Conservation (phyloP, 2,113 vertebrate genomes). For the Psophia crepitans region DNA sequence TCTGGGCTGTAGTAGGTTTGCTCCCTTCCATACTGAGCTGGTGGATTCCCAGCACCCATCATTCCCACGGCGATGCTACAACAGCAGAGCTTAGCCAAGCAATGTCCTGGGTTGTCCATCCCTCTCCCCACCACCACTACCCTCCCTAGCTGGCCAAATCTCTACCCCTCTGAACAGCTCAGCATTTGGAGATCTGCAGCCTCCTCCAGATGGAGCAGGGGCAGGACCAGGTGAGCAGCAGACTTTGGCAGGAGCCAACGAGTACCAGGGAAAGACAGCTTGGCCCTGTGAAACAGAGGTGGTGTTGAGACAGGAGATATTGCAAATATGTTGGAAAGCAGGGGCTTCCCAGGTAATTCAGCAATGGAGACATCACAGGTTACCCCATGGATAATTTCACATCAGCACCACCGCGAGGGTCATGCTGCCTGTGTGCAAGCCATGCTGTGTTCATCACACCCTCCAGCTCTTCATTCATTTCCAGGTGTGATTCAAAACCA, state of each 20-base stretch:
- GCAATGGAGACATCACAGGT: background rate
- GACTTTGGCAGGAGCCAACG: accelerated
- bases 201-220: background rate
- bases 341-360: background rate
- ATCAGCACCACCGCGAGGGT: background rate
- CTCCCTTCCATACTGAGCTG: background rate
- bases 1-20: background rate
- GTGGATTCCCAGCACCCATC: background rate
- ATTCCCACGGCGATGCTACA: accelerated
- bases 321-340: accelerated
- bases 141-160: accelerated
- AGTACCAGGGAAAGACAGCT: background rate
- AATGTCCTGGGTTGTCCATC: background rate
- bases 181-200: background rate
- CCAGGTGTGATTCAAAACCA: accelerated
- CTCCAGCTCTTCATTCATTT: accelerated
- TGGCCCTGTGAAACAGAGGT: background rate
- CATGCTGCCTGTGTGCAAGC: background rate
- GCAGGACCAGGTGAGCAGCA: background rate
- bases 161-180: background rate
- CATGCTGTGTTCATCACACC: background rate
- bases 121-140: background rate
- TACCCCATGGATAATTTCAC: accelerated
- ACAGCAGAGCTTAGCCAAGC: background rate
- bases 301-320: accelerated